These are phyloP conservation scores for Arge pagana DNA, from an alignment of 2,888 invertebrate genomes.

Conservation along the genomic window DNA sequence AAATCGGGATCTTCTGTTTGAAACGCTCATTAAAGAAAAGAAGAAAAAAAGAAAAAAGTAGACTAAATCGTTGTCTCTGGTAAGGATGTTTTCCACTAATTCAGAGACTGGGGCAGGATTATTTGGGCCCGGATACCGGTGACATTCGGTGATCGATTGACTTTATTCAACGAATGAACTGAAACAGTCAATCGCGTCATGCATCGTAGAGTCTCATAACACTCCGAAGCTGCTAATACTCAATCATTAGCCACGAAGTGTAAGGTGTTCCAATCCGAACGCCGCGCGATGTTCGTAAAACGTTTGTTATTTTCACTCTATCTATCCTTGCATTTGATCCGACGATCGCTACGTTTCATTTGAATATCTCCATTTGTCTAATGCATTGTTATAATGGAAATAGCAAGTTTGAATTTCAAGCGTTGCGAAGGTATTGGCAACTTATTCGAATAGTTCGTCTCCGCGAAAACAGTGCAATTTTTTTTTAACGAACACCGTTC, in stretches of 20 bases:
- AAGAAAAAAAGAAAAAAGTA: conserved; percentile 1
- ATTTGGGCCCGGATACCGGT: conserved; percentile 2
- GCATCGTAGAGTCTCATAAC: conserved; percentile 3
- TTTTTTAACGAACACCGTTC: no score
- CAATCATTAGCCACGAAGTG: neutral
- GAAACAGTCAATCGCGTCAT: conserved; percentile 2
- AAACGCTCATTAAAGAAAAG: no score
- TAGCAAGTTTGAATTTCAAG: conserved; percentile 15
- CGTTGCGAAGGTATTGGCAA: conserved; percentile 55
- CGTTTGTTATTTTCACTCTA: conserved; percentile 9
- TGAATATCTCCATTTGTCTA: conserved; percentile 4
- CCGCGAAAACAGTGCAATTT: conserved; percentile 16
- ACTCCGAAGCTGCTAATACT: conserved; percentile 5
- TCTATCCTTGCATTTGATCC: conserved; percentile 4
- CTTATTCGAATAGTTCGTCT: conserved; percentile 27
- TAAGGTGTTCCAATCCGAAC: neutral
- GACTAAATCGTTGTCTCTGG: neutral
- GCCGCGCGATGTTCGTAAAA: conserved; percentile 4
- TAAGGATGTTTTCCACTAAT: neutral
- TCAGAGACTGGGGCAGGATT: neutral
- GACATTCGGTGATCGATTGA: conserved; percentile 16
- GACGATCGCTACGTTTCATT: conserved; percentile 6
- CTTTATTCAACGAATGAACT: neutral
- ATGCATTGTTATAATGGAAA: conserved; percentile 9
- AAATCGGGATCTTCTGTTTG: no score